A percentile compares a stretch with the other conserved stretches of the same genome.
phyloP scores from a whole-genome alignment of 2,113 vertebrate species.

The Sciurus niger region DNA sequence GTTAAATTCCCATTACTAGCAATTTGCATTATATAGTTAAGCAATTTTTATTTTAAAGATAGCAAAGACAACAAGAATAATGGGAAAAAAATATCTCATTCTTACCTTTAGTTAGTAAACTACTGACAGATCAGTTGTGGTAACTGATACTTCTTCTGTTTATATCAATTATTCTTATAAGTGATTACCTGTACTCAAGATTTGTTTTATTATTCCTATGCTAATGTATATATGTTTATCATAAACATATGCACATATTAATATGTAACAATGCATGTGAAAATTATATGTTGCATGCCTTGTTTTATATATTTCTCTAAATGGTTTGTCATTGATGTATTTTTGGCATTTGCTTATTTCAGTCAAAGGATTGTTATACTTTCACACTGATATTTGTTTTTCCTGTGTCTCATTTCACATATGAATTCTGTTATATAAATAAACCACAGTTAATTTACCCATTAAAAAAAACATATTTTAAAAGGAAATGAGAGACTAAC shows the following conservation, averaged over 20 bases:
- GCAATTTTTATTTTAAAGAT: background rate
- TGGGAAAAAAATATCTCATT: background rate
- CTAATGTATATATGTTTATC: background rate
- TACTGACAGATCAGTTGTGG: background rate
- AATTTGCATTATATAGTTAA: background rate
- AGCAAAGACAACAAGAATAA: background rate
- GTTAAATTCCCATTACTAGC: background rate
- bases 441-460: background rate
- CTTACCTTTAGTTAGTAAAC: background rate
- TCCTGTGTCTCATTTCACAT: background rate
- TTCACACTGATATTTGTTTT: background rate
- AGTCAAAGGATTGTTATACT: background rate
- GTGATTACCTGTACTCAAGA: background rate
- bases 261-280: background rate
- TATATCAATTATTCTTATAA: background rate
- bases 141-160: background rate
- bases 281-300: background rate
- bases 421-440: background rate
- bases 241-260: background rate
- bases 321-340: background rate
- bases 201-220: background rate
- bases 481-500: background rate
- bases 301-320: background rate
- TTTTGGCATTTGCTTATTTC: background rate
- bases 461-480: too few relatives aligned